Conservation (phyloP, 2,113 vertebrate species). For the Plotosus lineatus region DNA sequence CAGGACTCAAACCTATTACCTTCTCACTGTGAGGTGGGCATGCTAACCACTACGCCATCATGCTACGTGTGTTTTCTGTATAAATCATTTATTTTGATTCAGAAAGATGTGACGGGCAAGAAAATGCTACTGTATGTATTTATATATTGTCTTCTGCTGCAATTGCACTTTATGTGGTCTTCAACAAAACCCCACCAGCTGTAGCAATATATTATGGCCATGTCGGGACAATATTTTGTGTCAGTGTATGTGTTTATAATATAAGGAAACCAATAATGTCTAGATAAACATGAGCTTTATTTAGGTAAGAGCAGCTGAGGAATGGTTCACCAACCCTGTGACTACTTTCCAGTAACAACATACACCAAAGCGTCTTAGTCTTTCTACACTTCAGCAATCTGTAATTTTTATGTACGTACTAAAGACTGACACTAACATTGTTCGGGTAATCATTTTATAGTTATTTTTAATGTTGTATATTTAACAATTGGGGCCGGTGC, state of each 20-base stretch:
- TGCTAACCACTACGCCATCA: too few relatives aligned
- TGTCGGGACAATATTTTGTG: neutral
- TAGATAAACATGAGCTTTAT: neutral
- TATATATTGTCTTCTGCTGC: neutral
- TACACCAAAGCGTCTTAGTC: neutral
- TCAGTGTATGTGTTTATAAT: neutral
- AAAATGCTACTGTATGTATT: neutral
- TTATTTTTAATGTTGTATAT: neutral
- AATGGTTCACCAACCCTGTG: neutral
- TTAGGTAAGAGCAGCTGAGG: neutral
- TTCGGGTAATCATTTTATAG: neutral
- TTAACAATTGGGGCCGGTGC: too few relatives aligned
- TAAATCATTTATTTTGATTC: too few relatives aligned
- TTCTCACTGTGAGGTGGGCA: too few relatives aligned
- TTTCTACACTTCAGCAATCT: neutral
- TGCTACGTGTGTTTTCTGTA: too few relatives aligned
- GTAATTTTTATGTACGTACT: neutral
- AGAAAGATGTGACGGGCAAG: too few relatives aligned
- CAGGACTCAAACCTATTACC: too few relatives aligned
- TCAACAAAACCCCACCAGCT: neutral
- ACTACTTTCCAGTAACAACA: neutral
- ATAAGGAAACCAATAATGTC: neutral
- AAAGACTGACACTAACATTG: neutral
- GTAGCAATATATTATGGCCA: neutral
- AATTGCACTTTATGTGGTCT: neutral